Conservation (phyloP, 2,888 invertebrate species). For the Epicampocera succincta region DNA sequence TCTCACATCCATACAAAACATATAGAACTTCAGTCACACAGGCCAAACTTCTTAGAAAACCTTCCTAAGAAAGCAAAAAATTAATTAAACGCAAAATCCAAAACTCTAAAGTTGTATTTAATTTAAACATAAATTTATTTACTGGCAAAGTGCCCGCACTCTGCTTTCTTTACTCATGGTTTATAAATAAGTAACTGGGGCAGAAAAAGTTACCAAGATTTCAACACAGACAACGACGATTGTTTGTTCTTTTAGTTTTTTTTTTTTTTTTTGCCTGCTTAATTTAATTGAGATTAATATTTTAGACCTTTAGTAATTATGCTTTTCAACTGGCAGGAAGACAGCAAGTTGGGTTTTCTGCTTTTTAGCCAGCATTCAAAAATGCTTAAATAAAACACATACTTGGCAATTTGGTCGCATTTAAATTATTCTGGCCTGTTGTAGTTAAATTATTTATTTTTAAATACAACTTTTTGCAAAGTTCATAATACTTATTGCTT, state of each 20-base stretch:
- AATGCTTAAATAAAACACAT: background rate
- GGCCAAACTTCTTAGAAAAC: background rate
- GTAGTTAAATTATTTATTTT: slow-evolving; percentile 13
- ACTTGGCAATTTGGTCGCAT: slow-evolving; percentile 26
- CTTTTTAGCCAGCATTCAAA: slow-evolving; percentile 5
- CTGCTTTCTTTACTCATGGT: background rate
- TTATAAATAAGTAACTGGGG: slow-evolving; percentile 47
- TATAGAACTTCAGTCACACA: background rate
- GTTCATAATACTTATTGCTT: slow-evolving; percentile 10
- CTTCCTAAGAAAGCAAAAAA: background rate
- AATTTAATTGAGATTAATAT: slow-evolving; percentile 69
- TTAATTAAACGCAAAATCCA: slow-evolving; percentile 51
- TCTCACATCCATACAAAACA: background rate
- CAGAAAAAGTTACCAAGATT: slow-evolving; percentile 42
- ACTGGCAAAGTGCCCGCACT: slow-evolving; percentile 62
- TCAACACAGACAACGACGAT: background rate
- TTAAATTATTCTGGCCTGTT: slow-evolving; percentile 10
- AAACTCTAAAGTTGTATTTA: slow-evolving; percentile 40
- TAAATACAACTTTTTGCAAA: slow-evolving; percentile 17
- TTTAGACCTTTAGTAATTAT: slow-evolving; percentile 56
- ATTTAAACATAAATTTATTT: slow-evolving; percentile 28
- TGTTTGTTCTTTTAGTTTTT: too few species aligned
- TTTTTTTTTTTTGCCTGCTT: background rate
- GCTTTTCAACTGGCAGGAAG: slow-evolving; percentile 11
- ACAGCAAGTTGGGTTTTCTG: background rate